A percentile compares a stretch with the other conserved stretches of the same genome.
These are phyloP conservation scores for Coecobrya sp. DNA, from an alignment of 2,888 invertebrate genomes.

Conservation along the genomic window DNA sequence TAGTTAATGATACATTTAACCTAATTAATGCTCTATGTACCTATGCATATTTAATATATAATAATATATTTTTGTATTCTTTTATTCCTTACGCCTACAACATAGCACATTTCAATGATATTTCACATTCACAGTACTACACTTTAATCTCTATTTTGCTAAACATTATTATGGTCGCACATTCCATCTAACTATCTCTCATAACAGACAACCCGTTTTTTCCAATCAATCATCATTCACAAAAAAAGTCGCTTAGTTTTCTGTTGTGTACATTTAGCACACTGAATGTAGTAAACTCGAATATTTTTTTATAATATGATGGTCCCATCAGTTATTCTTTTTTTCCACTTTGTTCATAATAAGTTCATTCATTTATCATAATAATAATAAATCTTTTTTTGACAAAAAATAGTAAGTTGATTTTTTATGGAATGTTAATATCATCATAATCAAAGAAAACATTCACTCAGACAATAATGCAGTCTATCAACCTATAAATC, in stretches of 20 bases:
- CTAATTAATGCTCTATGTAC: not conserved
- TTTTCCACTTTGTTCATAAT: slow-evolving; percentile 22
- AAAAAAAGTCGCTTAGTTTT: slow-evolving; percentile 1
- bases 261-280: not conserved
- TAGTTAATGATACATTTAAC: not conserved
- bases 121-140: not conserved
- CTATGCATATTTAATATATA: not conserved
- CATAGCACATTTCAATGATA: slow-evolving; percentile 58
- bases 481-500: slow-evolving; percentile 31
- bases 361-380: not conserved
- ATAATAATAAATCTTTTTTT: not conserved
- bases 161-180: not conserved
- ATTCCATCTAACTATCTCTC: not conserved
- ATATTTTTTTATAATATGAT: too few species aligned
- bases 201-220: not conserved
- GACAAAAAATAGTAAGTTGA: slow-evolving; percentile 32
- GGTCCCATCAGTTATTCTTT: slow-evolving; percentile 27
- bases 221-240: slow-evolving; percentile 21
- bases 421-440: slow-evolving; percentile 74
- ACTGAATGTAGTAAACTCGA: not conserved
- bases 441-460: slow-evolving; percentile 67
- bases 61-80: slow-evolving; percentile 8
- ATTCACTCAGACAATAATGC: slow-evolving; percentile 33
- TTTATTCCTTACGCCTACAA: slow-evolving; percentile 24
- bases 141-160: slow-evolving; percentile 19